A percentile compares a stretch with the other conserved stretches of the same genome.
These are phyloP conservation scores for Lindbergichthys nudifrons DNA, from an alignment of 2,797 vertebrate genomes.

Conservation along the genomic window DNA sequence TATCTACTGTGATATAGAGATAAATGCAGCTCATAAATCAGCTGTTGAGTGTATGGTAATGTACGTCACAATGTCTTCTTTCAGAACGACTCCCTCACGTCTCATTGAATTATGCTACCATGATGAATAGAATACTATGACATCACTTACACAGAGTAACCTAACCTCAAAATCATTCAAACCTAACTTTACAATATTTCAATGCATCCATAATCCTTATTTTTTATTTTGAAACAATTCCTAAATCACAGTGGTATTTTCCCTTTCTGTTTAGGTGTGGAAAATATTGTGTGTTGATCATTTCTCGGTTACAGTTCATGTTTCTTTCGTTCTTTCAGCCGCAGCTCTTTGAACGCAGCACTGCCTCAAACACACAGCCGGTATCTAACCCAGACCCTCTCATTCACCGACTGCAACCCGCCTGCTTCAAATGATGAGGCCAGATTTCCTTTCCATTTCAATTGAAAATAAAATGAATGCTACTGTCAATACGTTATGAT, in stretches of 20 bases:
- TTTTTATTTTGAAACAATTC: not conserved
- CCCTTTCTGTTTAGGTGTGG: not conserved
- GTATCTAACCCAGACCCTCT: not conserved
- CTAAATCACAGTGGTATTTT: not conserved
- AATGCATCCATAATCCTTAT: too few species aligned
- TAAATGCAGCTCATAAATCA: not conserved
- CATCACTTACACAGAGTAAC: not conserved
- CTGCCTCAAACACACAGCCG: constrained; percentile 7
- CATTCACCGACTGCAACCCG: too few species aligned
- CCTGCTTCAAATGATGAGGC: not conserved
- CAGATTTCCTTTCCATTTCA: not conserved
- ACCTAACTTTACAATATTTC: too few species aligned
- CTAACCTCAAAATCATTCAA: not conserved
- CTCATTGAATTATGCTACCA: not conserved
- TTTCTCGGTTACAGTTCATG: not conserved
- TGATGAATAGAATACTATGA: not conserved
- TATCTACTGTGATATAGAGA: too few species aligned
- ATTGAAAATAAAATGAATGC: not conserved
- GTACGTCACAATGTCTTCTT: not conserved
- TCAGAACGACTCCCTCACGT: not conserved
- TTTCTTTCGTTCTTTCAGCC: not conserved
- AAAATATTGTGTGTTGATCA: not conserved
- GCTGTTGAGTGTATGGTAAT: not conserved
- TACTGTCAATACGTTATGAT: not conserved
- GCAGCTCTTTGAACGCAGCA: constrained; percentile 14